These are phyloP conservation scores for Spizella passerina DNA, from an alignment of 2,797 vertebrate species.

Conservation along the genomic window DNA sequence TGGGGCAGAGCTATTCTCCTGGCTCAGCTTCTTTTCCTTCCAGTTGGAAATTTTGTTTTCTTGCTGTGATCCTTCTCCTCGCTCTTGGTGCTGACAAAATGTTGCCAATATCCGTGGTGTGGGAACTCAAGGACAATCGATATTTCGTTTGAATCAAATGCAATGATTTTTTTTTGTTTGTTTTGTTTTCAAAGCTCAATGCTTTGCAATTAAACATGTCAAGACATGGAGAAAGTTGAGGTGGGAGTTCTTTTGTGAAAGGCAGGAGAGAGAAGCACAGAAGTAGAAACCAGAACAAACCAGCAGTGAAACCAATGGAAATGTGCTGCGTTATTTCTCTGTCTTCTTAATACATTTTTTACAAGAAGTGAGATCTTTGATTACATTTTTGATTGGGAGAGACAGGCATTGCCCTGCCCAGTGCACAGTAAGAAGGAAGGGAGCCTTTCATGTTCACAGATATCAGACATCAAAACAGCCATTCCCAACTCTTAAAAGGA, in stretches of 20 bases:
- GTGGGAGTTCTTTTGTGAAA: conserved; percentile 11
- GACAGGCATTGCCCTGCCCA: conserved; percentile 58
- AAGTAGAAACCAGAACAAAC: conserved; percentile 39
- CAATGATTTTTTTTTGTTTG: conserved; percentile 2
- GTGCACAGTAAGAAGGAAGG: conserved; percentile 27
- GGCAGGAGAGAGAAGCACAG: not conserved
- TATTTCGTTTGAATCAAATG: conserved; percentile 51
- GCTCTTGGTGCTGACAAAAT: conserved; percentile 34
- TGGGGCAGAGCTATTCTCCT: not conserved
- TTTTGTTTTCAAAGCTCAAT: conserved; percentile 55
- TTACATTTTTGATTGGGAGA: conserved; percentile 64
- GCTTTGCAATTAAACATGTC: conserved; percentile 55
- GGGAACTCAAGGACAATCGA: conserved; percentile 53
- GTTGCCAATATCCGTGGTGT: conserved; percentile 39
- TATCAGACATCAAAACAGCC: conserved; percentile 63
- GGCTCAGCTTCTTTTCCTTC: conserved; percentile 1
- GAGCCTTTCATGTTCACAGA: conserved; percentile 67
- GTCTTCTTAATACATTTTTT: conserved; percentile 64
- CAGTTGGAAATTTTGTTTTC: conserved; percentile 57
- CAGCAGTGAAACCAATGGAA: not conserved
- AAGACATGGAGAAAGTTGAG: not conserved
- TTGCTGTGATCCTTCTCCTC: conserved; percentile 43
- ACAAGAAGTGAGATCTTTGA: conserved; percentile 60
- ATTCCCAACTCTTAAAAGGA: conserved; percentile 62
- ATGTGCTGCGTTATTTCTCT: conserved; percentile 30